phyloP scores from a whole-genome alignment of 2,888 invertebrate genomes.

The Calliphora vomitoria region DNA sequence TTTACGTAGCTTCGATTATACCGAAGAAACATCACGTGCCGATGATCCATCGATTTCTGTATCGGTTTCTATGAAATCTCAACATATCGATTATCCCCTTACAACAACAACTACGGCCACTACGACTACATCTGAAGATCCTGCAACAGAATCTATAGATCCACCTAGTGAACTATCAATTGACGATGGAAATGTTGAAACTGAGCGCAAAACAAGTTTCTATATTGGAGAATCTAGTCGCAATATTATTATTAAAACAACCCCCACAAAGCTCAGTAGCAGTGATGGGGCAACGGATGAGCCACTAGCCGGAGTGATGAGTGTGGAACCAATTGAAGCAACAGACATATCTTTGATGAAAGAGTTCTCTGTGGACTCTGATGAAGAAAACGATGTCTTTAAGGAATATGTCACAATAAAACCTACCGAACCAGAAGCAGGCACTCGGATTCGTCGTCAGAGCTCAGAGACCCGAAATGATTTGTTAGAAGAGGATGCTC shows the following conservation, averaged over 20 bases:
- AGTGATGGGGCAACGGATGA: slow-evolving; percentile 58
- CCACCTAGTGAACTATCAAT: slow-evolving; percentile 80
- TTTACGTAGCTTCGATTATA: slow-evolving; percentile 81
- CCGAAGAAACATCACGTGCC: slow-evolving; percentile 81
- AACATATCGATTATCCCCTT: slow-evolving; percentile 76
- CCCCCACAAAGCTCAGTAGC: slow-evolving; percentile 76
- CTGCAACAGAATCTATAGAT: slow-evolving; percentile 79
- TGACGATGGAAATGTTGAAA: slow-evolving; percentile 79
- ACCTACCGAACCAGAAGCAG: slow-evolving; percentile 76
- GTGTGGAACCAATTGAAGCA: slow-evolving; percentile 76
- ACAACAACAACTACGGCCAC: slow-evolving; percentile 78
- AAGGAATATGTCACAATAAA: slow-evolving; percentile 81
- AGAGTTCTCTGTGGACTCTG: slow-evolving; percentile 79
- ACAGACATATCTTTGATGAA: slow-evolving; percentile 78
- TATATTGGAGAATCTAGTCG: slow-evolving; percentile 84
- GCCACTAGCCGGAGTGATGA: slow-evolving; percentile 36
- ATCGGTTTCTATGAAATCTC: slow-evolving; percentile 68
- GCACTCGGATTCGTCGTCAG: slow-evolving; percentile 81
- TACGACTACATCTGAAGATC: slow-evolving; percentile 80
- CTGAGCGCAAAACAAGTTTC: slow-evolving; percentile 80
- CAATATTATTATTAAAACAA: slow-evolving; percentile 83
- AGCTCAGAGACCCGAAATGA: slow-evolving; percentile 84
- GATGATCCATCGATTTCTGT: slow-evolving; percentile 81
- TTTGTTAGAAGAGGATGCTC: slow-evolving; percentile 75
- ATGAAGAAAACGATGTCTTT: slow-evolving; percentile 80